Conservation (phyloP, 2,888 invertebrate genomes). For the Sinopyrophorus schimmeli region DNA sequence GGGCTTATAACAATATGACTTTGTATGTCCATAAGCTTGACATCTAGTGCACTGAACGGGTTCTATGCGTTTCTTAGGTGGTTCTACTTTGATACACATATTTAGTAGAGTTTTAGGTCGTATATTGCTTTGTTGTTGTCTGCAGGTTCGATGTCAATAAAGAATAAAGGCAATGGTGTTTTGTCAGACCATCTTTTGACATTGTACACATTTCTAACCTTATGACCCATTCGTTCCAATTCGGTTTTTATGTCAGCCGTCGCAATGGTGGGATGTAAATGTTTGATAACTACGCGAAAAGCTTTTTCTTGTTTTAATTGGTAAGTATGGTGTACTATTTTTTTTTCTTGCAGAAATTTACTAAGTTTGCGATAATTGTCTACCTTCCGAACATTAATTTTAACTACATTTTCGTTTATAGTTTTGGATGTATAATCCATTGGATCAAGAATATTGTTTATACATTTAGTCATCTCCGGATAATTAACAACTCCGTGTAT, state of each 20-base stretch:
- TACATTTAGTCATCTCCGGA: constrained; percentile 5
- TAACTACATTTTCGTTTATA: constrained; percentile 3
- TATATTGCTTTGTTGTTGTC: neutral
- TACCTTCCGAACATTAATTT: neutral
- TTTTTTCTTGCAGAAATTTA: constrained; percentile 1
- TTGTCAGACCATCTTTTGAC: neutral
- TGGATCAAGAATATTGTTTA: neutral
- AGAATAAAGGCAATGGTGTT: neutral
- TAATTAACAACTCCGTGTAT: too few relatives aligned
- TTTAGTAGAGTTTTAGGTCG: too few relatives aligned
- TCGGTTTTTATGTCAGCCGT: neutral
- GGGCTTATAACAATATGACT: constrained; percentile 1
- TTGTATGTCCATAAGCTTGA: constrained; percentile 7
- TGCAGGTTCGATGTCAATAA: neutral
- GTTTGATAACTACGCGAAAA: constrained; percentile 3
- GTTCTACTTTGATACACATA: constrained; percentile 4
- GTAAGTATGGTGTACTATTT: constrained; percentile 3
- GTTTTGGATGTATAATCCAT: neutral
- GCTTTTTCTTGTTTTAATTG: constrained; percentile 2
- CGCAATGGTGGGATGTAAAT: constrained; percentile 1
- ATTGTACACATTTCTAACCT: constrained; percentile 1
- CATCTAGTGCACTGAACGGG: constrained; percentile 6
- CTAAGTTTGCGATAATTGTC: neutral
- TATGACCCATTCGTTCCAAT: constrained; percentile 1
- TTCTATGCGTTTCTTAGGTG: constrained; percentile 1